These are phyloP conservation scores for Emydocephalus ijimae DNA, from an alignment of 2,113 vertebrate genomes.

Conservation along the genomic window DNA sequence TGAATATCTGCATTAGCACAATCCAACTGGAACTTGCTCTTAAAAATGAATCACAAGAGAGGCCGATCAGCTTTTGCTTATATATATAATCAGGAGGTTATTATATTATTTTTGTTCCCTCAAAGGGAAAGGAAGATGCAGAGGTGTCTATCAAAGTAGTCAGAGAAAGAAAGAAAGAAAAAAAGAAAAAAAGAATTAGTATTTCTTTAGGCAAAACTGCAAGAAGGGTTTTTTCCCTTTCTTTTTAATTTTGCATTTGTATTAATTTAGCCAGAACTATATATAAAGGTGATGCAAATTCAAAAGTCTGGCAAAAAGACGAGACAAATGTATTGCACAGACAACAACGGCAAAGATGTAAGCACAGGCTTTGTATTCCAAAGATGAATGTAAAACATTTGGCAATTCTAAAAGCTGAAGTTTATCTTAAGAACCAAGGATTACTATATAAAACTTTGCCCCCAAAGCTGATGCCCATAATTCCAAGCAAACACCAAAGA, in stretches of 20 bases:
- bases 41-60: constrained; percentile 73
- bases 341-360: constrained; percentile 56
- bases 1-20: constrained; percentile 82
- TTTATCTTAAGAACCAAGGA: constrained; percentile 91
- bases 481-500: constrained; percentile 81
- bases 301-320: constrained; percentile 56
- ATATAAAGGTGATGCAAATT: constrained; percentile 60
- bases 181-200: not conserved
- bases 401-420: constrained; percentile 77
- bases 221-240: constrained; percentile 17
- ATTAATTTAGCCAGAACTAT: constrained; percentile 56
- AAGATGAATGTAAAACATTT: constrained; percentile 85
- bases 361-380: constrained; percentile 54
- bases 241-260: constrained; percentile 39
- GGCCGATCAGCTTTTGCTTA: constrained; percentile 75
- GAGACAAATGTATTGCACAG: constrained; percentile 61
- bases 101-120: constrained; percentile 71
- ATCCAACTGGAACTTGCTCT: constrained; percentile 76
- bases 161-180: constrained; percentile 1
- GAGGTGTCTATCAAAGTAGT: constrained; percentile 46
- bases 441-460: constrained; percentile 86
- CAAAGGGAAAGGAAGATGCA: constrained; percentile 63
- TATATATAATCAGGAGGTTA: constrained; percentile 80
- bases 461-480: constrained; percentile 82
- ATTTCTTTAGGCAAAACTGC: constrained; percentile 47